Base-by-base conservation (phyloP, 2,888 invertebrate species). In the Eupithecia vulgata region DNA sequence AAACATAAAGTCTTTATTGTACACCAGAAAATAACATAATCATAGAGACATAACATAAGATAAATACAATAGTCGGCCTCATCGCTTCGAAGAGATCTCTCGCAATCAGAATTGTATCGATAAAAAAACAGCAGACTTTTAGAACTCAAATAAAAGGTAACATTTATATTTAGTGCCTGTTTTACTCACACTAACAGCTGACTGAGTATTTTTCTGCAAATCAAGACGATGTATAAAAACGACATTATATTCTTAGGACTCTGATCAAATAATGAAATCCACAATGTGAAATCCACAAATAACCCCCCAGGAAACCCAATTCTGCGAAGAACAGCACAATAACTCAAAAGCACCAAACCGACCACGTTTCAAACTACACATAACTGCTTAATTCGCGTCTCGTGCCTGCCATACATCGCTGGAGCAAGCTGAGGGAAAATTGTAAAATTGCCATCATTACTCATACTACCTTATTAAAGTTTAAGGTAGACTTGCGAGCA, bases 401-500 rank as follows among this genome's bases (percentile, higher is more conserved):
- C 83, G 83, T 84, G 57, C 76, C 42, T 40, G 72, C 79, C 78
- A 83, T 85, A 81, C 79, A 83, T 83, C 78, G 77, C 67, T 82
- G 77, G 78, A 67, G 82, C 82, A 80, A 85, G 81, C 79, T 82
- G 81, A 84, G 84, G 85, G 85, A 86, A 87, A 86, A 86, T 85
- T 85, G 84, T 84, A 83, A 89, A 89, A 88, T 88, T 84, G 87
- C 84, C 79, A 82, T 81, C 87, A 84, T 88, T 85, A 81, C 86
- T 90, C 89, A 88, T 88, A 90, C 83, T 85, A 89, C 90, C 87
- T 91, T 91, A 92, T 92, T 91, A 92, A 93, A 91, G 85, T 91
- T 91, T 91, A 89, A 91, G 89, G 87, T 87, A n/a, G 13, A 65
- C 65, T 65, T 37, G 17, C 65, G 65, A 65, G 65, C 65, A 65